A percentile compares a stretch with the other conserved stretches of the same genome.
These are phyloP conservation scores for Bemisia tabaci DNA, from an alignment of 1,140 invertebrate species.

Conservation along the genomic window DNA sequence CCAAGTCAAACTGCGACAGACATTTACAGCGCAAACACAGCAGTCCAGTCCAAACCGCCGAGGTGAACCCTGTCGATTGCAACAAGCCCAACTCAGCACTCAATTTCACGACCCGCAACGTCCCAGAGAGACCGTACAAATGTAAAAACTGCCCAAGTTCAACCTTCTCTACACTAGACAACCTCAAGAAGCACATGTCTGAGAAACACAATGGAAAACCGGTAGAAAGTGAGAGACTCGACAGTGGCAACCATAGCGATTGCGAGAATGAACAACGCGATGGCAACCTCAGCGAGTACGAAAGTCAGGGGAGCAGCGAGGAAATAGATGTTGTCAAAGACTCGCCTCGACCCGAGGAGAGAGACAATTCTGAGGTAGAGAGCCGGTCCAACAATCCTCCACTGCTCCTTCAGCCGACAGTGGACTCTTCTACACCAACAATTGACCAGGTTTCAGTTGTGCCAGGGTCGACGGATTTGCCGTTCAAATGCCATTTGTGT, in stretches of 20 bases:
- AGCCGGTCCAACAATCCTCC: not conserved
- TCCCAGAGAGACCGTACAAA: conserved; percentile 68
- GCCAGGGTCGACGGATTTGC: conserved; percentile 42
- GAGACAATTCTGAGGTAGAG: not conserved
- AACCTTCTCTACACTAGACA: conserved; percentile 68
- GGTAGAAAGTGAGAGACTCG: not conserved
- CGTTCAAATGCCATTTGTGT: conserved; percentile 86
- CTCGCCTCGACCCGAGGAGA: not conserved
- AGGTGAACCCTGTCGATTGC: conserved; percentile 15
- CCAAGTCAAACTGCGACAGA: conserved; percentile 92
- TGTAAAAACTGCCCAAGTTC: conserved; percentile 71
- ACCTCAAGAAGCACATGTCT: conserved; percentile 59
- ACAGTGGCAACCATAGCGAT: conserved; percentile 10
- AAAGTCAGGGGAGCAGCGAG: conserved; percentile 32
- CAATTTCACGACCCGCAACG: conserved; percentile 42
- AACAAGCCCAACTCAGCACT: conserved; percentile 9
- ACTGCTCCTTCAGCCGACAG: not conserved
- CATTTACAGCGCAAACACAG: conserved; percentile 50
- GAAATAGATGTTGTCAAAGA: conserved; percentile 19
- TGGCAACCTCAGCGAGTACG: conserved; percentile 17
- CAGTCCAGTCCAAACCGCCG: conserved; percentile 9
- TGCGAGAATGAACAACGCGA: not conserved
- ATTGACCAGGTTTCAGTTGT: conserved; percentile 10
- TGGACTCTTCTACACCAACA: not conserved
- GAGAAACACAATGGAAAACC: conserved; percentile 41